Base-by-base conservation (phyloP, 1,140 invertebrate species). In the Drosophila mauritiana region DNA sequence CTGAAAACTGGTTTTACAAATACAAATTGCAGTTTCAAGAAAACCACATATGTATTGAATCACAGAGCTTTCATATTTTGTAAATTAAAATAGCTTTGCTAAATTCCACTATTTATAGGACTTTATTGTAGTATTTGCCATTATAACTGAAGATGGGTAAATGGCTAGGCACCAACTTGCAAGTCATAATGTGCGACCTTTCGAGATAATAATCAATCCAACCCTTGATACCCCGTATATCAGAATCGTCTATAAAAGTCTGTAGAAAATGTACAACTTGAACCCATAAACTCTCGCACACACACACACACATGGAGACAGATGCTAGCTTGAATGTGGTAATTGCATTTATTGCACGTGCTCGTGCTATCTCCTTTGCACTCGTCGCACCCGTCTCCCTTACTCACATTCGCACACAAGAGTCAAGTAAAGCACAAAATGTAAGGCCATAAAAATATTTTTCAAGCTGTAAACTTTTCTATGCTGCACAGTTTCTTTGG, bases 281-380 rank as follows among this genome's bases (percentile, higher is more conserved):
- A 69, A 79, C 64, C 63, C 65, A 83, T 55, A 72, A 62, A 62
- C 45, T 51, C 31, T 31, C 34, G 22, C 22, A 49, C 51, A 54
- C 31, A 40, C 34, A 67, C 62, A 59, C 40, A 57, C 39, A 40
- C 27, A 42, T 43, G 15, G 8, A 72, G 13, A 51, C 56, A 73
- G 45, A 51, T 72, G 65, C 69, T 73, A 55, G 68, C 73, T 77
- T 70, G 61, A 78, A 88, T 78, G 78, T 63, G 78, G 83, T 85
- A 88, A 86, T 83, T 86, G 79, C 83, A 89, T 88, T 86, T 86
- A 86, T 79, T 86, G 69, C 78, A 86, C 81, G 82, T 85, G 81
- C 74, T 55, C 73, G 22, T 40, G 39, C 51, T 48, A 39, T 80
- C 82, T 84, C 55, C 53, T 36, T 68, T 65, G 45, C 59, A 64